Evolutionary conservation across 2,113 vertebrate genomes (phyloP).

Genomic region (Melanocharis versteri): DNA sequence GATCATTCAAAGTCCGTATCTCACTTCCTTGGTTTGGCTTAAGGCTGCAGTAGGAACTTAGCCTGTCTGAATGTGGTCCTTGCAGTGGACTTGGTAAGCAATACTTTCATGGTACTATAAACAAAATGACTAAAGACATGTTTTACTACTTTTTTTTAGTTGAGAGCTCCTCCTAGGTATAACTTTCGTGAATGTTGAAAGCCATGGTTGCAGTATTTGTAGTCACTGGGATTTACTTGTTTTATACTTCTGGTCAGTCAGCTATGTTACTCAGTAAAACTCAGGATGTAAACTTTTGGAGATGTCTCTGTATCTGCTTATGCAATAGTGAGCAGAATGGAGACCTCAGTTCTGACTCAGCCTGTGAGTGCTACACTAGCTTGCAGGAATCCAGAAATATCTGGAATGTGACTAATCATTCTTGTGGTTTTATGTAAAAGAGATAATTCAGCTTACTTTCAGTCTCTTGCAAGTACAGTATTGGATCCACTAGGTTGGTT

Average conservation of each 20-base stretch:
- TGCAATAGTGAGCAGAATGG: neutral
- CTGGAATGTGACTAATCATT: constrained; percentile 36
- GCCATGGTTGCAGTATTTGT: neutral
- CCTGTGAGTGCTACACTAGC: neutral
- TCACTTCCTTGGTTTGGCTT: neutral
- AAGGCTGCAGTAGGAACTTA: neutral
- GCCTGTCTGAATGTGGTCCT: neutral
- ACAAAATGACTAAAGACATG: neutral
- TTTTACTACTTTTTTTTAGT: neutral
- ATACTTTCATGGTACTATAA: neutral
- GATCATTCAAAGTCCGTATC: rapidly evolving
- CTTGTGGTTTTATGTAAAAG: constrained; percentile 28
- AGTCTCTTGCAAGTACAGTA: neutral
- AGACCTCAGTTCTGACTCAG: constrained; percentile 13
- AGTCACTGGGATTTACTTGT: neutral
- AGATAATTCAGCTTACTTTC: neutral
- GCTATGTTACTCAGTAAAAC: neutral
- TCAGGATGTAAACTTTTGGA: neutral
- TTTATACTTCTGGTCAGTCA: neutral
- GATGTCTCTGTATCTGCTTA: neutral
- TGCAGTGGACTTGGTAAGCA: neutral
- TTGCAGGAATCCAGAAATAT: constrained; percentile 43
- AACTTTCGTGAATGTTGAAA: neutral
- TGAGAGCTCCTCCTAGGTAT: neutral
- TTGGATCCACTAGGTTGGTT: neutral